Base-by-base conservation (phyloP, 2,113 vertebrate genomes). In the Rhodinocichla rosea region DNA sequence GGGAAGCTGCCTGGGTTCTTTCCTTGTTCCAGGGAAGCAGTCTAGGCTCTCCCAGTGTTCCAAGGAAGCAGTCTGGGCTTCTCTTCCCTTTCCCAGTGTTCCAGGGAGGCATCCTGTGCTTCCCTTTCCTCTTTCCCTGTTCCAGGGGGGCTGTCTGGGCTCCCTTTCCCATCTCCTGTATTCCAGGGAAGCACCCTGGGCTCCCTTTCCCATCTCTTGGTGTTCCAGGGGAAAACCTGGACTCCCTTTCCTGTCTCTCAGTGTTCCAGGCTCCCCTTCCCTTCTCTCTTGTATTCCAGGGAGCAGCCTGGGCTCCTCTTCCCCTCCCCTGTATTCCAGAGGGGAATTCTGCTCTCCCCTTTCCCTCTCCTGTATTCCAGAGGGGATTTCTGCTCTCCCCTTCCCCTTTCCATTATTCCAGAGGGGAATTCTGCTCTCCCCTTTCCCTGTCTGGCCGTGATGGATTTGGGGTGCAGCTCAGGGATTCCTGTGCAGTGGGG, bases 91-190 rank as follows among this genome's bases (percentile, higher is more conserved):
- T 57, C 13, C 2, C 4, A 4, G 6, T 35, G 16, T 45, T 67
- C 64, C 44, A 26, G 2, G 16, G 22, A n/a, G n/a, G n/a, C n/a
- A n/a, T n/a, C n/a, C 21, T 10, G 14, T 22, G 13, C 57, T 49
- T 5, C 56, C 7, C 2, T 24, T 2, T 14, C 32, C 8, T 23
- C n/a, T n/a, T 22, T 57, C 13, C 2, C 4, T 35, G 16, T 45
- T 67, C 64, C 44, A 26, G 2, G 16, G 22, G 9, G 2, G 27
- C 62, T 11, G 6, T 40, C 17, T 7, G 33, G 1, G 22, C 42
- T 67, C 10, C 44, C 6, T n/a, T n/a, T n/a, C n/a, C n/a, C n/a
- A n/a, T n/a, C n/a, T 5, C 42, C 42, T 42, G 14, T 15, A 15
- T 42, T 42, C 42, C 42, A 14, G 42, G 42, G 39, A 40, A 11